These are phyloP conservation scores for Dinoponera quadriceps DNA, from an alignment of 1,140 invertebrate species.

Conservation along the genomic window DNA sequence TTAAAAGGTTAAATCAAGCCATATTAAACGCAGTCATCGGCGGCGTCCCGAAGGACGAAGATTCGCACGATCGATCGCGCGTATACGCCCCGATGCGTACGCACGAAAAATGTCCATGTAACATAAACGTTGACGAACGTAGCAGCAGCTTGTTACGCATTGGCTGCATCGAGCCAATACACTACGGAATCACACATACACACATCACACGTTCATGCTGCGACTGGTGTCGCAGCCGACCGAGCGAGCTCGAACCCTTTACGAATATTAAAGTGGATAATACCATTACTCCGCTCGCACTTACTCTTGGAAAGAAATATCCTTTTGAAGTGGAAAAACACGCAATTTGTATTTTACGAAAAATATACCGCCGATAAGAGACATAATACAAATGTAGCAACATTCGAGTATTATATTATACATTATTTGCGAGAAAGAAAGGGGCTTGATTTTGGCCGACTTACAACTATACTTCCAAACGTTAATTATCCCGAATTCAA, in stretches of 20 bases:
- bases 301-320: background rate
- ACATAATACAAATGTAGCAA: too few relatives aligned
- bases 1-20: conserved; percentile 49
- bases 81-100: conserved; percentile 17
- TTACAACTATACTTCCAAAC: too few relatives aligned
- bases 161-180: conserved; percentile 18
- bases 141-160: conserved; percentile 49
- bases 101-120: conserved; percentile 46
- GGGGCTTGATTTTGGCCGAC: too few relatives aligned
- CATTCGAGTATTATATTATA: too few relatives aligned
- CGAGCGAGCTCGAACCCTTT: background rate
- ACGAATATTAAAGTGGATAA: conserved; percentile 3
- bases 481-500: too few relatives aligned
- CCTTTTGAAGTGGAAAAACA: background rate
- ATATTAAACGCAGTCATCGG: conserved; percentile 4
- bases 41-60: conserved; percentile 10
- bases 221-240: background rate
- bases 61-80: conserved; percentile 32
- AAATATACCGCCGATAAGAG: too few relatives aligned
- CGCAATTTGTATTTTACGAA: too few relatives aligned
- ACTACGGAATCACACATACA: conserved; percentile 11
- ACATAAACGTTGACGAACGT: conserved; percentile 53
- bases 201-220: too few relatives aligned
- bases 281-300: background rate
- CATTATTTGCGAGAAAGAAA: too few relatives aligned